Evolutionary conservation across 2,888 invertebrate genomes (phyloP).

Genomic region (Orgyia antiqua): DNA sequence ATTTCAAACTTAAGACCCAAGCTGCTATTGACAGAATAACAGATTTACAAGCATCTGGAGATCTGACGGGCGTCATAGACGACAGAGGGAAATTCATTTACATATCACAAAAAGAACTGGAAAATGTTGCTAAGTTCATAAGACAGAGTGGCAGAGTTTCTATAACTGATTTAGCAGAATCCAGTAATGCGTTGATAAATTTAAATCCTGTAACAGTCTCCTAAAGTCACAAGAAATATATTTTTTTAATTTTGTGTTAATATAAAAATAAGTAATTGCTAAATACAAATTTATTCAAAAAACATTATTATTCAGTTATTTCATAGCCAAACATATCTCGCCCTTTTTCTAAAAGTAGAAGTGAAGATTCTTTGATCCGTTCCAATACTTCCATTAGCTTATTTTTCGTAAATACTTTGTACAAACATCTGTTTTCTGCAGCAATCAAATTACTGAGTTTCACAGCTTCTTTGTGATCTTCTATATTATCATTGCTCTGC

Average conservation of each 20-base stretch:
- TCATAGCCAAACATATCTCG: slow-evolving; percentile 91
- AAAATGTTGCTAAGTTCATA: slow-evolving; percentile 96
- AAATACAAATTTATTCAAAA: slow-evolving; percentile 44
- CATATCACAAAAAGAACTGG: slow-evolving; percentile 93
- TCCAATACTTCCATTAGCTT: slow-evolving; percentile 86
- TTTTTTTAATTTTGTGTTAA: slow-evolving; percentile 12
- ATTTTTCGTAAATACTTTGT: slow-evolving; percentile 88
- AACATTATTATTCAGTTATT: slow-evolving; percentile 29
- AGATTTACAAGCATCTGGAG: slow-evolving; percentile 88
- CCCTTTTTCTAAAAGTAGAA: slow-evolving; percentile 85
- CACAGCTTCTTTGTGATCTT: slow-evolving; percentile 82
- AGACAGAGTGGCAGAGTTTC: slow-evolving; percentile 96
- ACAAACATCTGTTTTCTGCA: slow-evolving; percentile 87
- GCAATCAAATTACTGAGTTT: slow-evolving; percentile 89
- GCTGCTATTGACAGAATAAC: slow-evolving; percentile 92
- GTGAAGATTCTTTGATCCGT: slow-evolving; percentile 87
- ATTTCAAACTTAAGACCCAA: slow-evolving; percentile 94
- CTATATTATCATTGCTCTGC: slow-evolving; percentile 84
- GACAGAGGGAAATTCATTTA: slow-evolving; percentile 99
- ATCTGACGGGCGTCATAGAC: slow-evolving; percentile 97
- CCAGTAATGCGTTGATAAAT: slow-evolving; percentile 94
- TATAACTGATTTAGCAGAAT: slow-evolving; percentile 94
- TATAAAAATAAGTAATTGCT: slow-evolving; percentile 32
- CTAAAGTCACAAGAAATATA: slow-evolving; percentile 24
- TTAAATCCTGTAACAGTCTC: slow-evolving; percentile 78